Evolutionary conservation across 2,113 vertebrate species (phyloP).

Genomic region (Gopherus flavomarginatus): DNA sequence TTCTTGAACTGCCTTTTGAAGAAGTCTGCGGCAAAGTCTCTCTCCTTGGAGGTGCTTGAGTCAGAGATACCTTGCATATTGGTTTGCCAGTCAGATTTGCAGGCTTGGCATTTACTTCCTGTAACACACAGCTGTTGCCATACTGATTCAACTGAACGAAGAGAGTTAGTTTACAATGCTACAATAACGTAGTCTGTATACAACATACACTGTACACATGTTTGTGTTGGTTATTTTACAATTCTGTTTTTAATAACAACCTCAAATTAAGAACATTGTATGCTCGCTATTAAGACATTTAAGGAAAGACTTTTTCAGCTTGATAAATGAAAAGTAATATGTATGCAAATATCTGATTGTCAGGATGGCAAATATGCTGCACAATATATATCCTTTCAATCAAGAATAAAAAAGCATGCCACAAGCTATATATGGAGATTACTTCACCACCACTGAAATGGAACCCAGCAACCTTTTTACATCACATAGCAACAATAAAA

Average conservation of each 20-base stretch:
- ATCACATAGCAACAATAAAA: neutral
- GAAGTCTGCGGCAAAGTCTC: neutral
- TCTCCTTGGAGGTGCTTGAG: slow-evolving; percentile 51
- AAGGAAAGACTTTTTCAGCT: neutral
- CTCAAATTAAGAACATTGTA: neutral
- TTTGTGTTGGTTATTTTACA: neutral
- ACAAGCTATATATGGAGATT: neutral
- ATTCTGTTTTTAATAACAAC: neutral
- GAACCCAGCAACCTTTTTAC: neutral
- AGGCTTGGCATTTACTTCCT: slow-evolving; percentile 76
- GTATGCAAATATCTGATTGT: neutral
- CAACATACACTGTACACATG: neutral
- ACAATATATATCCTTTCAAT: neutral
- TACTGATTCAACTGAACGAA: slow-evolving; percentile 10
- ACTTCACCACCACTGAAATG: neutral
- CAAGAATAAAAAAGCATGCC: neutral
- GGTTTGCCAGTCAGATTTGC: slow-evolving; percentile 73
- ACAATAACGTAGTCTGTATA: neutral
- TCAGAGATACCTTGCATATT: slow-evolving; percentile 66
- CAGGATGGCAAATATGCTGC: neutral
- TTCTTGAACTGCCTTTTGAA: neutral
- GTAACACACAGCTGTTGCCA: slow-evolving; percentile 46
- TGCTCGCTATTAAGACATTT: neutral
- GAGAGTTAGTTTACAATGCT: neutral
- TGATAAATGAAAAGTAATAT: neutral